phyloP scores from a whole-genome alignment of 1,140 invertebrate species.

The Conus ventricosus region DNA sequence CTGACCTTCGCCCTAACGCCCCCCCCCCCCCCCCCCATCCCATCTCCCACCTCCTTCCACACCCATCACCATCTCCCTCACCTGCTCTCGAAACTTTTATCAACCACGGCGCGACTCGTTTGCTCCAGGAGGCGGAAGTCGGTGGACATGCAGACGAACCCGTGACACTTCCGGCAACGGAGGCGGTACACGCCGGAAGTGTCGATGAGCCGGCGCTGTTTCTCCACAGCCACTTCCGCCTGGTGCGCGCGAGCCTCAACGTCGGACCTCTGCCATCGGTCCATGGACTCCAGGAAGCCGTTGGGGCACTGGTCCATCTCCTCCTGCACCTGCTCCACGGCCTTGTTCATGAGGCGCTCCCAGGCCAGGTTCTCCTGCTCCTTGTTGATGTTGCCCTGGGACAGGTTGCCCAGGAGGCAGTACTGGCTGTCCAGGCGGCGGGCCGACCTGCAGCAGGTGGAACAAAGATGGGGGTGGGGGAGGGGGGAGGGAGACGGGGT shows the following conservation, averaged over 20 bases:
- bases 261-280: neutral
- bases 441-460: slow-evolving; percentile 1
- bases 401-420: slow-evolving; percentile 13
- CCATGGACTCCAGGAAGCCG: slow-evolving; percentile 11
- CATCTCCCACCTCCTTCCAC: neutral
- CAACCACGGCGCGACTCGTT: neutral
- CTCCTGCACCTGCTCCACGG: neutral
- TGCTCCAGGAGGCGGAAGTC: slow-evolving; percentile 1
- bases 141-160: neutral
- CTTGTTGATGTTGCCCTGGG: neutral
- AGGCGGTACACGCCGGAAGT: neutral
- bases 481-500: too few species aligned
- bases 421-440: slow-evolving; percentile 31
- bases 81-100: neutral
- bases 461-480: too few species aligned
- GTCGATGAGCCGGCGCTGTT: too few species aligned
- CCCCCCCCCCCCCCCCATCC: too few species aligned
- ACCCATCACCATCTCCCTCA: neutral
- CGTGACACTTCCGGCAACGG: slow-evolving; percentile 26
- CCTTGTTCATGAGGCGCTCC: slow-evolving; percentile 22
- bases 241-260: neutral
- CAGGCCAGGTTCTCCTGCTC: slow-evolving; percentile 33
- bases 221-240: neutral
- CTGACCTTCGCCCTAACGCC: too few species aligned
- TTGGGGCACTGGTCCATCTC: slow-evolving; percentile 23